Base-by-base conservation (phyloP, 2,888 invertebrate genomes). In the Cosmia pyralina region DNA sequence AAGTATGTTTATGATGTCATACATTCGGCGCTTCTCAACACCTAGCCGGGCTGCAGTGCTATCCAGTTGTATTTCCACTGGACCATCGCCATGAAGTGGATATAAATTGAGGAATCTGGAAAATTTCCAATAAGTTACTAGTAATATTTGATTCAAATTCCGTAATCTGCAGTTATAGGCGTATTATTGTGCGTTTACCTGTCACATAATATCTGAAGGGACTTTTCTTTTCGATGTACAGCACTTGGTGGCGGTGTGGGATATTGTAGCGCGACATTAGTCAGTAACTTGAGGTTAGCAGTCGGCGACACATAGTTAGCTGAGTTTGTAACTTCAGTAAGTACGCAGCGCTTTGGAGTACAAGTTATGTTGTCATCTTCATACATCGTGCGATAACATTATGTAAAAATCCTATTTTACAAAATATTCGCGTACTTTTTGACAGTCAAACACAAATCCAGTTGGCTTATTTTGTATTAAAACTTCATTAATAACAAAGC, bases 1-100 rank as follows among this genome's bases (percentile, higher is more conserved):
- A 77, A 97, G 92, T 70, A 98, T 97, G 93, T 97, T 98, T 71
- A 98, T 97, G 83, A 98, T 97, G 90, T 98, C 98, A 92, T 98
- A 98, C 92, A 98, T 97, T 87, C 98, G 94, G 52, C 98, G 93
- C 83, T 97, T 97, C 87, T 97, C 97, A 11, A 97, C 97, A 63
- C 97, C 96, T 77, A 97, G 90, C 83, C 96, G 94, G 87, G 96
- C 96, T 63, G 97, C 97, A 72, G 97, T 97, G 87, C 96, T 96
- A 90, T 97, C 97, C 86, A 97, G 89, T 82, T 97, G 97, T 83
- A 97, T 97, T 91, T 97, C 96, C 73, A 93, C 92, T 62, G 96
- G 94, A 13, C 95, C 94, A 85, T 94, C 92, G 41, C 96, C 94
- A 87, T 96, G 90, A 65, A 97, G 92, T 57, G 97, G 97, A 90